Evolutionary conservation across 2,797 vertebrate species (phyloP), one percentile per base, ranked within the genome.

Genomic region (Eremophila alpestris): DNA sequence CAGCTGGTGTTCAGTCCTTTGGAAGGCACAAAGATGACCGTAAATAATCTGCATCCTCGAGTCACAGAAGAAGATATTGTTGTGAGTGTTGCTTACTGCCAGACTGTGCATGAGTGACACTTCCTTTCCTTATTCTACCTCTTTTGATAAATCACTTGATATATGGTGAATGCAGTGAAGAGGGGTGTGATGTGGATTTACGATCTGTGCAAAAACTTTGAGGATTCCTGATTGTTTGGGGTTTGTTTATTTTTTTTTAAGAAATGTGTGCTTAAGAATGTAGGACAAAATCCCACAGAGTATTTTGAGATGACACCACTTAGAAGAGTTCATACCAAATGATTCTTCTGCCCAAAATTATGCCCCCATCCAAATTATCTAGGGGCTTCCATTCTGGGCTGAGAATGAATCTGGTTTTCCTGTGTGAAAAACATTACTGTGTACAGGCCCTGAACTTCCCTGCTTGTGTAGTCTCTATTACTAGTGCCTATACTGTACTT

Each of bases 31-130:
- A 99, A 99, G 98, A 99, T 99, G 98, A 99, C 99, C 0, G 99
- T 99, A 92, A 99, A 99, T 97, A 99, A 99, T 95, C 98, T 99
- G 87, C 99, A 99, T 92, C 99, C 99, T 38, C 98, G 99, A 32
- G 99, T 99, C 94, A 99, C 99, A 2, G 99, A 99, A 94, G 99
- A 99, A 94, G 99, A 99, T 97, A 99, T 99, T 76, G 99, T 99
- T 96, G 99, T 99, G 96, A 99, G 99, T 97, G 83, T 52, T 56
- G 4, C 48, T 85, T 83, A 49, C 38, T 69, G 26, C 54, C 8
- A 0, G 54, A 56, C 48, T 55, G 15, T 43, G 67, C 30, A 58
- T 43, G 62, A 83, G 41, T 73, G 90, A 55, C 5, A 1, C 67
- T 86, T 94, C 78, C 26, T 83, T 83, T 74, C 24, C 29, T 46